phyloP scores from a whole-genome alignment of 1,140 invertebrate genomes.

The Drosophila parabipectinata region DNA sequence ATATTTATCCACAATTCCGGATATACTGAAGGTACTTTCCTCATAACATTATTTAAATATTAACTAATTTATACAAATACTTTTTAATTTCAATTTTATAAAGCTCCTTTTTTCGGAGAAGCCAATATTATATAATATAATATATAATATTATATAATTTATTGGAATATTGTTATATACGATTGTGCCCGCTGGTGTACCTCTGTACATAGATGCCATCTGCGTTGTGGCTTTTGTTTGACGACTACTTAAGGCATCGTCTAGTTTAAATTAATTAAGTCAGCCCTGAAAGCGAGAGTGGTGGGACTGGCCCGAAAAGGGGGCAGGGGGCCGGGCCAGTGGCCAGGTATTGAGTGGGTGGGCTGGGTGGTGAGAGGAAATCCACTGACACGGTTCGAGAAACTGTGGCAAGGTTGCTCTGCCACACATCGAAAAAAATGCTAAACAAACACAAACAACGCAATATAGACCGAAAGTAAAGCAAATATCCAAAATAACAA shows the following conservation, averaged over 20 bases:
- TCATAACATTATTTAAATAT: no score
- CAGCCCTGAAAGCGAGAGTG: conserved; percentile 67
- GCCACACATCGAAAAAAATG: conserved; percentile 8
- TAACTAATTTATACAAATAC: no score
- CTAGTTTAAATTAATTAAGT: conserved; percentile 69
- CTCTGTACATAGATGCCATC: conserved; percentile 37
- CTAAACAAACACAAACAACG: neutral
- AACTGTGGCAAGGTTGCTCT: conserved; percentile 61
- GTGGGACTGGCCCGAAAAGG: conserved; percentile 14
- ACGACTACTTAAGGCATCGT: conserved; percentile 50
- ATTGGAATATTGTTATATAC: no score
- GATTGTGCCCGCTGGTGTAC: neutral
- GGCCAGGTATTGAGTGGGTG: neutral
- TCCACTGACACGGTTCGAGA: conserved; percentile 48
- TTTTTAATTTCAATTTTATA: no score
- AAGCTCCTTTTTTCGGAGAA: no score
- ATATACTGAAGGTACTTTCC: neutral
- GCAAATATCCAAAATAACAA: neutral
- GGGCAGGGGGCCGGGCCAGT: neutral
- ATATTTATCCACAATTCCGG: conserved; percentile 1
- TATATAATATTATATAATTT: neutral
- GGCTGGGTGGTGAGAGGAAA: conserved; percentile 10
- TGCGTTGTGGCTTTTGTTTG: conserved; percentile 64
- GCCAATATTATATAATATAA: neutral
- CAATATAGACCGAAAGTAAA: neutral